A percentile compares a stretch with the other conserved stretches of the same genome.
Conservation (phyloP, 2,888 invertebrate species). For the Dermolepida albohirtum region DNA sequence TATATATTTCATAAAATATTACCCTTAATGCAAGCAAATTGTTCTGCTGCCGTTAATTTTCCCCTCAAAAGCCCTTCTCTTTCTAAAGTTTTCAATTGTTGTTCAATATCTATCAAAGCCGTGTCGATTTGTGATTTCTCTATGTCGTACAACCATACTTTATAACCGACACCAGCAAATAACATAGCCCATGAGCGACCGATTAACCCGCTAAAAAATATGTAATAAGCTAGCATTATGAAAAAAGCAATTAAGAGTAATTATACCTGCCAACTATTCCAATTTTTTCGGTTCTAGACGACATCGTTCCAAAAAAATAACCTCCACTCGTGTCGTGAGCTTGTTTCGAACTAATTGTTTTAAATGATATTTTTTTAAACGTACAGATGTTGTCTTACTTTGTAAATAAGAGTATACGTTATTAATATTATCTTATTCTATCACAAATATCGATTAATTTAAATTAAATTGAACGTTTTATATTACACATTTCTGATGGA, state of each 20-base stretch:
- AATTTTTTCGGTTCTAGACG: conserved; percentile 73
- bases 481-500: conserved; percentile 10
- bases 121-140: conserved; percentile 78
- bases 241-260: not conserved
- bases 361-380: no score
- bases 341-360: conserved; percentile 6
- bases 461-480: conserved; percentile 4
- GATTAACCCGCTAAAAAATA: conserved; percentile 84
- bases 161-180: conserved; percentile 92
- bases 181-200: conserved; percentile 98
- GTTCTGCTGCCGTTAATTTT: conserved; percentile 77
- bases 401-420: not conserved
- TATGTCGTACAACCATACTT: conserved; percentile 89
- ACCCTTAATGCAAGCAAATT: conserved; percentile 83
- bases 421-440: conserved; percentile 7
- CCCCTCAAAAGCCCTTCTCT: conserved; percentile 81
- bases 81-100: conserved; percentile 79
- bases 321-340: not conserved
- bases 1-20: conserved; percentile 42
- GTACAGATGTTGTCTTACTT: no score
- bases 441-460: conserved; percentile 3
- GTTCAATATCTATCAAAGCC: conserved; percentile 79
- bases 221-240: not conserved
- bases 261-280: conserved; percentile 82
- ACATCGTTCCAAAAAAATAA: conserved; percentile 43